Percentiles rank a stretch among this genome's conserved stretches.
phyloP scores from a whole-genome alignment of 1,140 invertebrate species.

The Panulirus ornatus region DNA sequence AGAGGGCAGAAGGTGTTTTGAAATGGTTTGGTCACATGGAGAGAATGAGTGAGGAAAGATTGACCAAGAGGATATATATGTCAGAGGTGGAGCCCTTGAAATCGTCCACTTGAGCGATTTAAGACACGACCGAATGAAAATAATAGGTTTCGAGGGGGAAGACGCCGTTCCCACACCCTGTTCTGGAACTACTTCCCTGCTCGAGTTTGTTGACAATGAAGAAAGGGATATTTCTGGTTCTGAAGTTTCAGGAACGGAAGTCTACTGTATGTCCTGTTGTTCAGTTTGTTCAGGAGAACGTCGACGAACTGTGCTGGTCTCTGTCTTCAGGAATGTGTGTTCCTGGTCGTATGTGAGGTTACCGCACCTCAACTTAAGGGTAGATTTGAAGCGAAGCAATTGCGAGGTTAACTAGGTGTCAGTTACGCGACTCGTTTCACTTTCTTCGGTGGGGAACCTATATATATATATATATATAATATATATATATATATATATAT shows the following conservation, averaged over 20 bases:
- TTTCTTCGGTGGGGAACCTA: too few relatives aligned
- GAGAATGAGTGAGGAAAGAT: too few relatives aligned
- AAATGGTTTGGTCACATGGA: too few relatives aligned
- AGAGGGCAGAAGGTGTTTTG: too few relatives aligned
- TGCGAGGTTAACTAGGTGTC: too few relatives aligned
- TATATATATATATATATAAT: background rate
- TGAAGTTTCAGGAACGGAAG: background rate
- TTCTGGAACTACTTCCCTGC: background rate
- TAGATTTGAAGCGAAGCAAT: too few relatives aligned
- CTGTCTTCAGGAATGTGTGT: background rate
- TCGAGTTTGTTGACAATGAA: background rate
- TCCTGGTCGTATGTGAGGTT: background rate
- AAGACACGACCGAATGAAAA: background rate
- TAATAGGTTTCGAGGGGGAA: background rate
- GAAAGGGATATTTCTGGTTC: background rate
- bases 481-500: constrained; percentile 24
- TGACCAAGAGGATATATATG: too few relatives aligned
- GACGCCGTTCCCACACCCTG: background rate
- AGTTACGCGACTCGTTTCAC: background rate
- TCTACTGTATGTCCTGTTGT: background rate
- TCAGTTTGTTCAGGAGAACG: constrained; percentile 2
- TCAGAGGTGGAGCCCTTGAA: too few relatives aligned
- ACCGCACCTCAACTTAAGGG: background rate
- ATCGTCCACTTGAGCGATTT: background rate
- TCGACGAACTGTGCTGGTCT: background rate